These are phyloP conservation scores for Heteractis magnifica DNA, from an alignment of 92 coral and sea anemone genomes.

Conservation along the genomic window DNA sequence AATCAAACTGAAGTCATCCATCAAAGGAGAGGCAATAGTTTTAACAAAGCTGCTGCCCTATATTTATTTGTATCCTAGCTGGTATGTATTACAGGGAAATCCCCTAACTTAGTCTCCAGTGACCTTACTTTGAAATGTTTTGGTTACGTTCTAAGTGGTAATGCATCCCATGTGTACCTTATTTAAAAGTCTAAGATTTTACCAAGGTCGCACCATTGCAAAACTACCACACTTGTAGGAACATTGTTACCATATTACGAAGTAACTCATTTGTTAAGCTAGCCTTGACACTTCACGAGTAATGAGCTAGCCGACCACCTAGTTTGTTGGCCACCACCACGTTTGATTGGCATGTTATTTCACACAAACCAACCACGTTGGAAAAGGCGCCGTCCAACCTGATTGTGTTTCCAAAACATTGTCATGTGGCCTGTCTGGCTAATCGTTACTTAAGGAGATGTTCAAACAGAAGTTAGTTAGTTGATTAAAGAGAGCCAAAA, in stretches of 20 bases:
- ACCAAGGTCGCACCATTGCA: not conserved
- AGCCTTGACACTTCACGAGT: not conserved
- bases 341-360: not conserved
- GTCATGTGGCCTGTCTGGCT: conserved; percentile 12
- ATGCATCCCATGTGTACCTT: not conserved
- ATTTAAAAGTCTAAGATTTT: not conserved
- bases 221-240: not conserved
- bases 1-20: no score
- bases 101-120: conserved; percentile 6
- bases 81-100: no score
- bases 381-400: conserved; percentile 7
- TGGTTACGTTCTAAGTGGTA: not conserved
- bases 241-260: conserved; percentile 1
- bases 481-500: not conserved
- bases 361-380: not conserved
- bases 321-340: not conserved
- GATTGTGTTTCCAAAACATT: not conserved
- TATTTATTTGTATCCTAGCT: no score
- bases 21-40: no score
- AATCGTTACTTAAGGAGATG: not conserved
- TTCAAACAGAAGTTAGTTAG: not conserved
- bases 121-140: not conserved
- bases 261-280: not conserved
- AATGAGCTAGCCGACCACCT: not conserved
- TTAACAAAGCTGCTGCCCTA: no score